phyloP scores from a whole-genome alignment of 2,888 invertebrate genomes.

The Cyaniris semiargus region DNA sequence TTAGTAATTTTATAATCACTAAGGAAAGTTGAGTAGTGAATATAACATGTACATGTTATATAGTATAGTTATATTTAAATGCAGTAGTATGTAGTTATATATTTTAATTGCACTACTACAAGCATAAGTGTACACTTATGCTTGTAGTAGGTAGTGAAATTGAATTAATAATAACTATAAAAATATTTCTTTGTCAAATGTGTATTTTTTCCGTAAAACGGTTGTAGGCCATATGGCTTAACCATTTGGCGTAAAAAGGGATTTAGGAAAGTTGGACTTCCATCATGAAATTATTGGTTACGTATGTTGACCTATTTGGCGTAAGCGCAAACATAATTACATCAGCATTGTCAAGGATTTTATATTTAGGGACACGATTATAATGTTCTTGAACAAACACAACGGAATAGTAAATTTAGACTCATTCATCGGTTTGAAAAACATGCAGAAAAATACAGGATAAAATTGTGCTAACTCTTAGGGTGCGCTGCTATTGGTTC shows the following conservation, averaged over 20 bases:
- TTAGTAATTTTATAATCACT: too few relatives aligned
- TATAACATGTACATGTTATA: too few relatives aligned
- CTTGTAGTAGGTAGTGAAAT: too few relatives aligned
- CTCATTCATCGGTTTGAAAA: neutral
- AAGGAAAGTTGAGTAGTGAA: too few relatives aligned
- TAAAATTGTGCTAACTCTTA: too few relatives aligned
- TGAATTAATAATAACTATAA: too few relatives aligned
- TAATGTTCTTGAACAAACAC: conserved; percentile 17
- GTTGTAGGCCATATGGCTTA: neutral
- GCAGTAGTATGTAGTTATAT: too few relatives aligned
- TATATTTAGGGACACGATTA: conserved; percentile 30
- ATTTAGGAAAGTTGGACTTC: conserved; percentile 10
- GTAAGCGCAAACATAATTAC: conserved; percentile 30
- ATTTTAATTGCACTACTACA: too few relatives aligned
- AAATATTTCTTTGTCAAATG: too few relatives aligned
- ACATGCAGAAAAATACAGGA: neutral
- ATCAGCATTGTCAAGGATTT: conserved; percentile 31
- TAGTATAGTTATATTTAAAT: too few relatives aligned
- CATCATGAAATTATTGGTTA: conserved; percentile 26
- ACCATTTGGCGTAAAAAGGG: neutral
- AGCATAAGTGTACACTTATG: too few relatives aligned
- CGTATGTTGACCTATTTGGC: conserved; percentile 32
- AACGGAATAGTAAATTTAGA: neutral
- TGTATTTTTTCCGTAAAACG: neutral
- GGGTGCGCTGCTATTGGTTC: too few relatives aligned